Conservation (phyloP, 2,888 invertebrate genomes). For the Sesia bembeciformis region DNA sequence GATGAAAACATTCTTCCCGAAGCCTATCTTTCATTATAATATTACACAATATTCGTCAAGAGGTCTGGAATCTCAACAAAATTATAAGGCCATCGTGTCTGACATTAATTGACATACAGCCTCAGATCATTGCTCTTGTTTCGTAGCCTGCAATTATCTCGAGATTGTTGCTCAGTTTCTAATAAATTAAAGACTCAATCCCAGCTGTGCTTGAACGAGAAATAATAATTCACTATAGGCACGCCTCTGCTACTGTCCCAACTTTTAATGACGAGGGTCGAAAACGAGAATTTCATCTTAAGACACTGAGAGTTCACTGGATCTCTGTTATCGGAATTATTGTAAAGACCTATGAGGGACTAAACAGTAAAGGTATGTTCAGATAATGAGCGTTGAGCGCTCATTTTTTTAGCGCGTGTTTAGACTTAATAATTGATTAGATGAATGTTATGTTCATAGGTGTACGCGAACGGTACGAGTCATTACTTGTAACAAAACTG, state of each 20-base stretch:
- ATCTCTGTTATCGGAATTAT: background rate
- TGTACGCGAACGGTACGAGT: no score
- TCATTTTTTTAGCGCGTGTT: no score
- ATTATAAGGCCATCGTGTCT: background rate
- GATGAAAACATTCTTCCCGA: no score
- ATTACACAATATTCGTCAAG: no score
- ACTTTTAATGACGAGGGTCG: conserved; percentile 52
- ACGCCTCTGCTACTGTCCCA: conserved; percentile 25
- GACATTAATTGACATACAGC: background rate
- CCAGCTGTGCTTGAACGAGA: conserved; percentile 11
- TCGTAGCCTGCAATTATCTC: background rate
- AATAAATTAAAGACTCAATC: background rate
- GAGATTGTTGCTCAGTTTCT: background rate
- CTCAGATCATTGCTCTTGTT: background rate
- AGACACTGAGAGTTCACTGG: background rate
- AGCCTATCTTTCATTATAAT: no score
- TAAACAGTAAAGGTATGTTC: background rate
- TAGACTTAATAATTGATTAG: no score
- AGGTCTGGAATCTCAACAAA: background rate
- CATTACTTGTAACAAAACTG: no score
- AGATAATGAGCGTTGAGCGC: no score
- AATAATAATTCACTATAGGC: conserved; percentile 24
- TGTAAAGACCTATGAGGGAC: background rate
- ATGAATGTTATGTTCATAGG: no score
- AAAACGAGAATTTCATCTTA: conserved; percentile 23